These are phyloP conservation scores for Episyrphus balteatus DNA, from an alignment of 1,140 invertebrate genomes.

Conservation along the genomic window DNA sequence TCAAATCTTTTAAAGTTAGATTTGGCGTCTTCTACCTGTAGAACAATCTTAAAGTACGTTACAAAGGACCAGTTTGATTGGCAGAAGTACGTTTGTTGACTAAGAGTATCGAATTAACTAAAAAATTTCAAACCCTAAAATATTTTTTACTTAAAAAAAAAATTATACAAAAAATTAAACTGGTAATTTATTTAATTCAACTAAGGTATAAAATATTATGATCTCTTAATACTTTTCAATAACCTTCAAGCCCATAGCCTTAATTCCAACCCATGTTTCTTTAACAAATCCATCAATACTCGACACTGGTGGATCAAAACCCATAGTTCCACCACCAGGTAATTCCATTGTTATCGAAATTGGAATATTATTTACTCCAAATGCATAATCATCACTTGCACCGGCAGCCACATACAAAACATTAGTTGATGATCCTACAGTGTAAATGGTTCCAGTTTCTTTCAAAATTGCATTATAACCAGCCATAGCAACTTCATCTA, in stretches of 20 bases:
- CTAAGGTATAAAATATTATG: too few relatives aligned
- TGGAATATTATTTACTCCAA: slow-evolving; percentile 41
- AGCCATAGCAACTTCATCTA: slow-evolving; percentile 24
- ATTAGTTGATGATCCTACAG: slow-evolving; percentile 45
- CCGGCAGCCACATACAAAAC: slow-evolving; percentile 39
- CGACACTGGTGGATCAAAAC: slow-evolving; percentile 49
- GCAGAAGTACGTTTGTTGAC: too few relatives aligned
- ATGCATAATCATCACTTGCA: slow-evolving; percentile 49
- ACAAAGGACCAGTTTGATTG: too few relatives aligned
- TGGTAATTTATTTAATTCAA: too few relatives aligned
- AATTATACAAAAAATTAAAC: too few relatives aligned
- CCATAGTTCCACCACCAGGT: slow-evolving; percentile 42
- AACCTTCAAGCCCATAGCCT: slow-evolving; percentile 2
- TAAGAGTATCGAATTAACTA: too few relatives aligned
- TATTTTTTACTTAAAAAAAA: too few relatives aligned
- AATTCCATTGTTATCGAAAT: slow-evolving; percentile 55
- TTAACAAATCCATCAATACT: slow-evolving; percentile 43
- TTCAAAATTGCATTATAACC: slow-evolving; percentile 31
- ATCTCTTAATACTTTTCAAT: neutral
- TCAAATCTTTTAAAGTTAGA: too few relatives aligned
- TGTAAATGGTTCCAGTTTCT: slow-evolving; percentile 38
- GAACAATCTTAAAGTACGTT: too few relatives aligned
- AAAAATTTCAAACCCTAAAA: too few relatives aligned
- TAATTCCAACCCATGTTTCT: slow-evolving; percentile 61
- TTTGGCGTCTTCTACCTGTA: too few relatives aligned